A percentile compares a stretch with the other conserved stretches of the same genome.
Conservation (phyloP, 1,140 invertebrate genomes). For the Penaeus chinensis region DNA sequence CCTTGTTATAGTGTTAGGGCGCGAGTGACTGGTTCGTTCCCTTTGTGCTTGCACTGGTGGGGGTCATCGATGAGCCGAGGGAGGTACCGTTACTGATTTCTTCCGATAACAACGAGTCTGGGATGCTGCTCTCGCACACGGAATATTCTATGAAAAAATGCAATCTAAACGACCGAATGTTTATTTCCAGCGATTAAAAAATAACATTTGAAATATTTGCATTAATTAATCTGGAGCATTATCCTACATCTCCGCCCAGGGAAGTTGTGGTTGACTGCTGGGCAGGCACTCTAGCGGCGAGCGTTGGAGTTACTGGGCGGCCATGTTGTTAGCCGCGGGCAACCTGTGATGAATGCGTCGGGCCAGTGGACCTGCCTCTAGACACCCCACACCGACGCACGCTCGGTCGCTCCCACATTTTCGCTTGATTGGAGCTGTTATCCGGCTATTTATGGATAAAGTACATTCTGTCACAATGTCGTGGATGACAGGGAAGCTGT, state of each 20-base stretch:
- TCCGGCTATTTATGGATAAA: conserved; percentile 49
- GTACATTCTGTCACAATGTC: conserved; percentile 43
- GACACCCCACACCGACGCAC: conserved; percentile 38
- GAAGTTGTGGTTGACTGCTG: conserved; percentile 45
- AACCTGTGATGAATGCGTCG: conserved; percentile 61
- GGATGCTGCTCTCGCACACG: conserved; percentile 4
- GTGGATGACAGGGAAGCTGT: conserved; percentile 43
- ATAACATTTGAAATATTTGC: conserved; percentile 11
- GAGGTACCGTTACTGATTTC: conserved; percentile 56
- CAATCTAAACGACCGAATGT: too few species aligned
- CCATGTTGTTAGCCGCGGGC: conserved; percentile 55
- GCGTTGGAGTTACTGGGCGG: conserved; percentile 54
- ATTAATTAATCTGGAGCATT: conserved; percentile 41
- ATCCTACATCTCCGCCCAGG: conserved; percentile 2
- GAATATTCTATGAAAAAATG: too few species aligned
- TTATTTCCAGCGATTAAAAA: too few species aligned
- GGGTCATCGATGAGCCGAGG: conserved; percentile 42
- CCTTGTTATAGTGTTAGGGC: conserved; percentile 26
- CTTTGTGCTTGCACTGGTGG: conserved; percentile 54
- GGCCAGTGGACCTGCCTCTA: conserved; percentile 57
- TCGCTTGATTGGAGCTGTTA: conserved; percentile 45
- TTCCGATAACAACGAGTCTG: conserved; percentile 41
- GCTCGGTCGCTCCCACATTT: conserved; percentile 42
- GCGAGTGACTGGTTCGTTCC: conserved; percentile 41
- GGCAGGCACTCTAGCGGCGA: conserved; percentile 49